Evolutionary conservation across 1,140 invertebrate genomes (phyloP).

Genomic region (Papilio xuthus): DNA sequence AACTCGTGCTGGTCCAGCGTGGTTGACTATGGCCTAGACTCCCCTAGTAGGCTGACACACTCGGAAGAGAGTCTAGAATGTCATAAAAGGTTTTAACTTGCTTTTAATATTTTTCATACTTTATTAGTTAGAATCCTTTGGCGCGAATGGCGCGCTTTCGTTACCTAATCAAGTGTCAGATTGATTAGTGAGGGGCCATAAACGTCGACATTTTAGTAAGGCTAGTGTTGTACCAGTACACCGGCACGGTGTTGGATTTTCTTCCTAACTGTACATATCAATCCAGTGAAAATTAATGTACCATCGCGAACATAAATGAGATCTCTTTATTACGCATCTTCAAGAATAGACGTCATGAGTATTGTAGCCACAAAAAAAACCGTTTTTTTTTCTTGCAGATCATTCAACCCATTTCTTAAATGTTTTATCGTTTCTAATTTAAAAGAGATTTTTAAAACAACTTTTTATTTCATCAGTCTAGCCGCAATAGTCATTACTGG

Average conservation of each 20-base stretch:
- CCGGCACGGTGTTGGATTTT: too few species aligned
- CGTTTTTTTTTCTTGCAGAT: background rate
- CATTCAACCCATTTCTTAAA: slow-evolving; percentile 21
- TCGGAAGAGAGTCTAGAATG: too few species aligned
- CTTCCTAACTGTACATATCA: too few species aligned
- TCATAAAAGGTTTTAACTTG: background rate
- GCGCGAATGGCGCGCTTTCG: too few species aligned
- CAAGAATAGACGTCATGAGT: slow-evolving; percentile 2
- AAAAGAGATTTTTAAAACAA: slow-evolving; percentile 11
- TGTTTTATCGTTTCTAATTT: slow-evolving; percentile 26
- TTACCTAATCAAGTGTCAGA: too few species aligned
- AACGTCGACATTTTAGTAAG: too few species aligned
- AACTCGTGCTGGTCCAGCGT: too few species aligned
- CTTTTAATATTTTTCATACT: background rate
- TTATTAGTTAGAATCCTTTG: too few species aligned
- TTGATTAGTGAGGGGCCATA: too few species aligned
- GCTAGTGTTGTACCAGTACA: too few species aligned
- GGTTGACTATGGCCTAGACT: too few species aligned
- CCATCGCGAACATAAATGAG: background rate
- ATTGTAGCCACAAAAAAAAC: background rate
- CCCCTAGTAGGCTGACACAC: too few species aligned
- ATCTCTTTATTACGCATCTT: background rate
- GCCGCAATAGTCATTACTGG: background rate
- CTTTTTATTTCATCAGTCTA: slow-evolving; percentile 19
- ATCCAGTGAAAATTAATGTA: background rate